phyloP scores from a whole-genome alignment of 2,797 vertebrate genomes.

The Eremophila alpestris region DNA sequence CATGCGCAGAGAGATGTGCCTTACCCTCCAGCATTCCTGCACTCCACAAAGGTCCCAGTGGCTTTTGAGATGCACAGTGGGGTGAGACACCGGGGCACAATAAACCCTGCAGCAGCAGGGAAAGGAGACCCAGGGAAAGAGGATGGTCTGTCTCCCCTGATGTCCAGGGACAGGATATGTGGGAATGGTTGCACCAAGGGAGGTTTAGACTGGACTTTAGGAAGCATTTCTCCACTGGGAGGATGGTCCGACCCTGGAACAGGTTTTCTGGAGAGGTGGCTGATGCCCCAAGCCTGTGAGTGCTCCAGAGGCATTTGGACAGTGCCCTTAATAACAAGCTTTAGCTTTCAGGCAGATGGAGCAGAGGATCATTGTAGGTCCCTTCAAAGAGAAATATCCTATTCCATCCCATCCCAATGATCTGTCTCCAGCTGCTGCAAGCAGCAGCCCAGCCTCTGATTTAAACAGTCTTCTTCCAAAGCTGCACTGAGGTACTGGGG shows the following conservation, averaged over 20 bases:
- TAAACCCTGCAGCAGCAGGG: not conserved
- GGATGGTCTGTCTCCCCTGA: not conserved
- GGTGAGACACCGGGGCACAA: not conserved
- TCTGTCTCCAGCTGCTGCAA: not conserved
- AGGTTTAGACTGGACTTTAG: not conserved
- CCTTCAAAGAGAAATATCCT: not conserved
- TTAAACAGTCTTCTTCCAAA: not conserved
- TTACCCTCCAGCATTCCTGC: not conserved
- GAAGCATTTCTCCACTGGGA: not conserved
- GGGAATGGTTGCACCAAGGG: not conserved
- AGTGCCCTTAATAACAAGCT: not conserved
- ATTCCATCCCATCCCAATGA: not conserved
- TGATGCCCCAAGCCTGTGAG: not conserved
- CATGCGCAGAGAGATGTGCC: not conserved
- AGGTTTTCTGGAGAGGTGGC: not conserved
- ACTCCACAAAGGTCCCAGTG: not conserved
- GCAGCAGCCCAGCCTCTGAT: not conserved
- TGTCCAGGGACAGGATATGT: fast-evolving
- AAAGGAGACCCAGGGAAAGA: not conserved
- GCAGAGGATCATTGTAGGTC: fast-evolving
- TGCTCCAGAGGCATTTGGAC: not conserved
- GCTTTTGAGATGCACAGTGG: not conserved
- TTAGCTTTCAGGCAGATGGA: not conserved
- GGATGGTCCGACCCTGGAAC: not conserved
- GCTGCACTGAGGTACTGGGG: fast-evolving